phyloP scores from a whole-genome alignment of 2,797 vertebrate genomes.

The Macropodus opercularis region DNA sequence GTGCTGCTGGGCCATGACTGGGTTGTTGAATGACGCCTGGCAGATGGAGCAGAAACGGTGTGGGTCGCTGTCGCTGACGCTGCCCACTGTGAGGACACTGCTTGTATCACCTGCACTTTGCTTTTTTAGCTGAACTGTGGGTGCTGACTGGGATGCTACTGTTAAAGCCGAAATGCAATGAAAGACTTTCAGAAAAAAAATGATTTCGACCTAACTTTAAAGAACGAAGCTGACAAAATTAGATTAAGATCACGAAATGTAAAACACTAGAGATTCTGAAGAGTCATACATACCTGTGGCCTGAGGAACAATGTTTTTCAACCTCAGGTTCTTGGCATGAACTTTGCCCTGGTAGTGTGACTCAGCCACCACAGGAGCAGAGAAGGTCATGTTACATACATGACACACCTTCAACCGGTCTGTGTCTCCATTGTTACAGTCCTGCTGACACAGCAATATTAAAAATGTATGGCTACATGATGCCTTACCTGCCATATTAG shows the following conservation, averaged over 20 bases:
- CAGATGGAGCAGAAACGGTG: constrained; percentile 95
- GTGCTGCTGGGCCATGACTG: constrained; percentile 96
- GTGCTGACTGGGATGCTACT: constrained; percentile 34
- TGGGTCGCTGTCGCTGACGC: constrained; percentile 77
- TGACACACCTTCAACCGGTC: constrained; percentile 90
- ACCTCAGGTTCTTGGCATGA: constrained; percentile 92
- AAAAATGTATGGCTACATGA: neutral
- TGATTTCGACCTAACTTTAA: neutral
- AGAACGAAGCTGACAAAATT: neutral
- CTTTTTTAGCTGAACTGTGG: constrained; percentile 61
- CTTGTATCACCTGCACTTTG: constrained; percentile 35
- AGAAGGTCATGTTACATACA: constrained; percentile 96
- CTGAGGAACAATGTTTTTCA: constrained; percentile 84
- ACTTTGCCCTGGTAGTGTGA: constrained; percentile 97
- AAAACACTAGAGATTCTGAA: neutral
- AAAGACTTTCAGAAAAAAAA: too few species aligned
- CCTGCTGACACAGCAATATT: constrained; percentile 56
- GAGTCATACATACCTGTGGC: constrained; percentile 78
- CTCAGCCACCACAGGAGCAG: constrained; percentile 90
- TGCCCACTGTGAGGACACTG: constrained; percentile 19
- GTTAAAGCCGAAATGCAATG: neutral
- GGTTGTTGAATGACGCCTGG: constrained; percentile 96
- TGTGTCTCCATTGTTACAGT: constrained; percentile 81
- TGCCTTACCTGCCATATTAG: neutral
- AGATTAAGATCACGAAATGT: neutral